These are phyloP conservation scores for Drosophila prostipennis DNA, from an alignment of 2,888 invertebrate genomes.

Conservation along the genomic window DNA sequence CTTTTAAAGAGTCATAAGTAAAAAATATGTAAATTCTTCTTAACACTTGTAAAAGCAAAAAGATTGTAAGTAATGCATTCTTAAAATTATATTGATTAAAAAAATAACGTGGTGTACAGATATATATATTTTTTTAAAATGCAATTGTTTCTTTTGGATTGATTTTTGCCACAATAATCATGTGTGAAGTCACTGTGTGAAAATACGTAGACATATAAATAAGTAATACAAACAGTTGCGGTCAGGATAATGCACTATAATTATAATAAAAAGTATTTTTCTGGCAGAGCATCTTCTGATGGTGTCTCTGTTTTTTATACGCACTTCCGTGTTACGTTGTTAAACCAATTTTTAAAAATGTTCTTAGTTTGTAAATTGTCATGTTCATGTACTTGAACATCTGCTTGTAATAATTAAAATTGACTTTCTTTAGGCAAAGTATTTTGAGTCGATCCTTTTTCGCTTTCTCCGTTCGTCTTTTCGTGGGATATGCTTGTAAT, in stretches of 20 bases:
- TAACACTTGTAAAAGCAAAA: slow-evolving; percentile 17
- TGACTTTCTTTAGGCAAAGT: slow-evolving; percentile 83
- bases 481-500: slow-evolving; percentile 84
- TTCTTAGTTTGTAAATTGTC: not conserved
- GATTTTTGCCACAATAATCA: slow-evolving; percentile 1
- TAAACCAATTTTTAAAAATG: not conserved
- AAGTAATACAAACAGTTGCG: not conserved
- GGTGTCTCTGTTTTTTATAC: not conserved
- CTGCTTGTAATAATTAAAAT: slow-evolving; percentile 68
- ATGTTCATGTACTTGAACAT: not conserved
- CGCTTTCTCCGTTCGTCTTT: slow-evolving; percentile 82
- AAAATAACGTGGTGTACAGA: slow-evolving; percentile 18
- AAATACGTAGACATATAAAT: not conserved
- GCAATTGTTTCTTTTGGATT: slow-evolving; percentile 18
- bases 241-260: not conserved
- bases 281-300: not conserved
- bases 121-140: slow-evolving; percentile 21
- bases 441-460: slow-evolving; percentile 79
- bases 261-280: not conserved
- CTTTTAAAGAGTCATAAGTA: slow-evolving; percentile 9
- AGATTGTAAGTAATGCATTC: slow-evolving; percentile 6
- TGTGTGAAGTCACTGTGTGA: not conserved
- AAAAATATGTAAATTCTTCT: slow-evolving; percentile 20
- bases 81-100: slow-evolving; percentile 21
- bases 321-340: not conserved